Base-by-base conservation (phyloP, 1,140 invertebrate genomes). In the Lithobius niger region DNA sequence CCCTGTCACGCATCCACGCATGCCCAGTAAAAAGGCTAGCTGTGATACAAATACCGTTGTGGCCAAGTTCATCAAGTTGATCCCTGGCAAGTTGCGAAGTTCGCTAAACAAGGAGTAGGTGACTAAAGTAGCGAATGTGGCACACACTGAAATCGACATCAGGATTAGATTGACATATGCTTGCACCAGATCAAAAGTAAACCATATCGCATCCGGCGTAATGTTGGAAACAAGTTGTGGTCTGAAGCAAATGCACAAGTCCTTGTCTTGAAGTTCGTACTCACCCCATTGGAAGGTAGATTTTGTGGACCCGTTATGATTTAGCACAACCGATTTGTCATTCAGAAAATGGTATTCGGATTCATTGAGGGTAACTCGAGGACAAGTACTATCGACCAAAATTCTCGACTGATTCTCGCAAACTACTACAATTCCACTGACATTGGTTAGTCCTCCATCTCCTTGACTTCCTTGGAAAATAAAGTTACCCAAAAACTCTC, bases 351-450 rank as follows among this genome's bases (percentile, higher is more conserved):
- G 6, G 22, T 47, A 47, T 47, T 47, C 44, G 22, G 6, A 19
- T 22, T 47, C 19, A 15, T 47, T 21, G 6, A 47, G 19, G 10
- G 10, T 6, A 6, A 47, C 6, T 22, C 44, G 13, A 15, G 19
- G 6, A 22, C 44, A 47, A 19, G 22, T 18, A 6, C 22, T 15
- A 10, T 15, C 15, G 10, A 6, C 22, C n/a, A n/a, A n/a, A n/a
- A 36, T 36, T 6, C 4, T 47, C 10, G 44, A 47, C 22, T 22
- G 15, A 19, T 47, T 47, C 22, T 47, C 44, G 22, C 44, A 47
- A 47, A 47, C 44, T 4, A 47, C 44, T 6, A 47, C 44, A 47
- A 47, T 47, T 13, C 44, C 44, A 47, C 22, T 47, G 15, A 47
- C 44, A 47, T 15, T 18, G 22, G 44, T 47, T 19, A 47, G 22